These are phyloP conservation scores for Capitella teleta DNA, from an alignment of 1,140 invertebrate genomes.

Conservation along the genomic window DNA sequence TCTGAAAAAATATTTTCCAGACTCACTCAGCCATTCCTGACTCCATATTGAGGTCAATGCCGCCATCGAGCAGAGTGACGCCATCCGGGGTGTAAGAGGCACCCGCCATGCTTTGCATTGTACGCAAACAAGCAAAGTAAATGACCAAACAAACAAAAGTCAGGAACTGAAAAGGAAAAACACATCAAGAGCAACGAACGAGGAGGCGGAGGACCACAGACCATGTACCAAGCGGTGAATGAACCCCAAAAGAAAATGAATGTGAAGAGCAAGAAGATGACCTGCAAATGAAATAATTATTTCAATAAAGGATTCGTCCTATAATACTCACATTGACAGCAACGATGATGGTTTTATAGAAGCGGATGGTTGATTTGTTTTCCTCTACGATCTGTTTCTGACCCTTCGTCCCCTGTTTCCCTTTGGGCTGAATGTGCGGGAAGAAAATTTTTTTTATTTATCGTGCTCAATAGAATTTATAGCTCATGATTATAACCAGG, in stretches of 20 bases:
- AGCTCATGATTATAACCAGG: too few relatives aligned
- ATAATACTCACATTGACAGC: too few relatives aligned
- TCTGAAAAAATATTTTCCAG: neutral
- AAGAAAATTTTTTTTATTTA: too few relatives aligned
- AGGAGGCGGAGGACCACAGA: slow-evolving; percentile 24
- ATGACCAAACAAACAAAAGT: too few relatives aligned
- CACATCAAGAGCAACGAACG: too few relatives aligned
- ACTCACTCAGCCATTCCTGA: slow-evolving; percentile 87
- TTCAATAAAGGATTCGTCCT: too few relatives aligned
- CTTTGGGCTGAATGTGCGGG: slow-evolving; percentile 56
- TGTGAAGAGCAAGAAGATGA: slow-evolving; percentile 21
- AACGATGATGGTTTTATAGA: too few relatives aligned
- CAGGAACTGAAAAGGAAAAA: too few relatives aligned
- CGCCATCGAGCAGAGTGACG: slow-evolving; percentile 67
- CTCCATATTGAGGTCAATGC: slow-evolving; percentile 88
- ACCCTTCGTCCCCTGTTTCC: slow-evolving; percentile 81
- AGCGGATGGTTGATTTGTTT: too few relatives aligned
- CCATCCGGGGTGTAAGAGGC: slow-evolving; percentile 54
- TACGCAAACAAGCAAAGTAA: too few relatives aligned
- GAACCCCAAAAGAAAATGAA: slow-evolving; percentile 29
- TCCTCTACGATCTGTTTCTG: slow-evolving; percentile 82
- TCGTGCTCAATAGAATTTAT: too few relatives aligned
- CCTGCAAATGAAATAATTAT: too few relatives aligned
- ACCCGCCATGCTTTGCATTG: slow-evolving; percentile 66
- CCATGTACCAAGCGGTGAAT: slow-evolving; percentile 28